These are phyloP conservation scores for Icerya purchasi DNA, from an alignment of 2,888 invertebrate genomes.

Conservation along the genomic window DNA sequence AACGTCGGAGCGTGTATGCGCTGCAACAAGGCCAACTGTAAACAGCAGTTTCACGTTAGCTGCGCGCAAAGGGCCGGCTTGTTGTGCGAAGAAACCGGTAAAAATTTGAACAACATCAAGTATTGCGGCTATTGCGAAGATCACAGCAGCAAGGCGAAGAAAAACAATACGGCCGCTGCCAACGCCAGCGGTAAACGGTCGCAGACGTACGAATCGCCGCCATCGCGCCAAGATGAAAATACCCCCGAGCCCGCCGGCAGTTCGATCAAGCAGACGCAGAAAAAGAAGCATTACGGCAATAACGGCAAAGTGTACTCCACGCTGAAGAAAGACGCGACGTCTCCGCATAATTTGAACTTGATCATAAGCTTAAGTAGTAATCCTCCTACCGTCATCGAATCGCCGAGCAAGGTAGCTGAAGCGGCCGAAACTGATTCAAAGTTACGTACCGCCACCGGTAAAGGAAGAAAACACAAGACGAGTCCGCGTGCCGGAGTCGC, in stretches of 20 bases:
- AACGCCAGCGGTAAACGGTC: too few species aligned
- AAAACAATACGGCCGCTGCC: too few species aligned
- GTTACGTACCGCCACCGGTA: too few species aligned
- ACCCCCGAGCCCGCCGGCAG: too few species aligned
- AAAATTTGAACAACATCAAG: constrained; percentile 84
- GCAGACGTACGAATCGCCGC: neutral
- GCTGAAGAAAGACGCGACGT: neutral
- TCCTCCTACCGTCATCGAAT: neutral
- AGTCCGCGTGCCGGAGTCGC: too few species aligned
- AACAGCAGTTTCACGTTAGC: constrained; percentile 92
- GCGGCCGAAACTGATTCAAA: too few species aligned
- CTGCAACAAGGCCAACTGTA: constrained; percentile 89
- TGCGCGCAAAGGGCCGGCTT: constrained; percentile 87
- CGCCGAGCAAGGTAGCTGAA: neutral
- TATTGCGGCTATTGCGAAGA: constrained; percentile 95
- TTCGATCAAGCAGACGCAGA: neutral
- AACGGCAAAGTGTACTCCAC: neutral
- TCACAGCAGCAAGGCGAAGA: constrained; percentile 59
- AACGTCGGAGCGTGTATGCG: constrained; percentile 93
- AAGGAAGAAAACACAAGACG: too few species aligned
- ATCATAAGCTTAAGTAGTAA: neutral
- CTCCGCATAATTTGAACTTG: neutral
- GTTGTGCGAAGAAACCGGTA: constrained; percentile 89
- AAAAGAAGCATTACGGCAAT: neutral
- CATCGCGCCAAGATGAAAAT: neutral